phyloP scores from a whole-genome alignment of 2,113 vertebrate species.

The Myxocyprinus asiaticus region DNA sequence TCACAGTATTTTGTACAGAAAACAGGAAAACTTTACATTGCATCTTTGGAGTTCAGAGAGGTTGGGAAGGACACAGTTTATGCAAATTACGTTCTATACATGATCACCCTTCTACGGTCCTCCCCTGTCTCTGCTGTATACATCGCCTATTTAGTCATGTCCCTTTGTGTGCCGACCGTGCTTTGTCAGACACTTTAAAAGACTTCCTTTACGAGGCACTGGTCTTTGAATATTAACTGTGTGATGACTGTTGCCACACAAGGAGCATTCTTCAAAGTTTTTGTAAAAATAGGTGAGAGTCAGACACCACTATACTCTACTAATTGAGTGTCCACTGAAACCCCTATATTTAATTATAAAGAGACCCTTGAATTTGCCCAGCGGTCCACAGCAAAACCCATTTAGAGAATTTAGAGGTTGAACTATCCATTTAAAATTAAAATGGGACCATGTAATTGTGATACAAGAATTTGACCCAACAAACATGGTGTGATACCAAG shows the following conservation, averaged over 20 bases:
- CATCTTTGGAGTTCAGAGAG: conserved; percentile 20
- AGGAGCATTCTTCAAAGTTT: conserved; percentile 62
- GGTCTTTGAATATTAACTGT: conserved; percentile 79
- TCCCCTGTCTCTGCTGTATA: conserved; percentile 65
- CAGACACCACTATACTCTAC: conserved; percentile 43
- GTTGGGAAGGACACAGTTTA: conserved; percentile 52
- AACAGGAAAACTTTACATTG: not conserved
- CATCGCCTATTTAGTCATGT: conserved; percentile 69
- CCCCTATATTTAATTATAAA: conserved; percentile 48
- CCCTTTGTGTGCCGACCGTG: conserved; percentile 68
- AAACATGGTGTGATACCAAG: conserved; percentile 50
- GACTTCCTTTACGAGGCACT: conserved; percentile 68
- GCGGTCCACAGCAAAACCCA: no score
- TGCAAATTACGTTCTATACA: conserved; percentile 71
- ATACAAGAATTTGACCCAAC: conserved; percentile 55
- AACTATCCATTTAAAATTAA: not conserved
- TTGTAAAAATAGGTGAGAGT: conserved; percentile 51
- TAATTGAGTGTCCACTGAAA: conserved; percentile 55
- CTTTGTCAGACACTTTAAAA: conserved; percentile 77
- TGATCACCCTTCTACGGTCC: conserved; percentile 65
- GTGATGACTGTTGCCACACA: conserved; percentile 78
- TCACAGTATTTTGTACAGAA: no score
- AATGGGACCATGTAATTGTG: conserved; percentile 35
- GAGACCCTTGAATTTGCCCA: conserved; percentile 26
- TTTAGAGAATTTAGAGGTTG: no score